A percentile compares a stretch with the other conserved stretches of the same genome.
Conservation (phyloP, 2,888 invertebrate genomes). For the Rutpela maculata region DNA sequence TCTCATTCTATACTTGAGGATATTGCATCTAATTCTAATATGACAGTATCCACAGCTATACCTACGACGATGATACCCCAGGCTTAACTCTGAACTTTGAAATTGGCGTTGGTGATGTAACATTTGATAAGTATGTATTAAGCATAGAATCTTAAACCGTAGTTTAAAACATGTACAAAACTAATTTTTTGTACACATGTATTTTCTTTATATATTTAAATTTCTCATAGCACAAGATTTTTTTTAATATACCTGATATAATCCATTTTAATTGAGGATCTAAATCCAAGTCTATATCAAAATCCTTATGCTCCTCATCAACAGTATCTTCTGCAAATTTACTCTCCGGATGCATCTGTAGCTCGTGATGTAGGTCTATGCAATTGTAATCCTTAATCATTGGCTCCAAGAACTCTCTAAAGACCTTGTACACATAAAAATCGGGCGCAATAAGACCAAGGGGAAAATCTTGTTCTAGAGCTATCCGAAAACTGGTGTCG, state of each 20-base stretch:
- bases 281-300: slow-evolving; percentile 77
- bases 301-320: slow-evolving; percentile 56
- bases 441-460: slow-evolving; percentile 90
- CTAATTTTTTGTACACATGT: background rate
- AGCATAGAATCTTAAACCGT: background rate
- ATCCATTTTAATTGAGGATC: slow-evolving; percentile 82
- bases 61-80: no score
- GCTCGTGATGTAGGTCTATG: slow-evolving; percentile 80
- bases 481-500: slow-evolving; percentile 76
- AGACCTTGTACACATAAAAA: slow-evolving; percentile 89
- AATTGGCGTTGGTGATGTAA: no score
- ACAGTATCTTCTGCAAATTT: slow-evolving; percentile 71
- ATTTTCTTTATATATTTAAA: background rate
- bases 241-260: slow-evolving; percentile 75
- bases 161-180: background rate
- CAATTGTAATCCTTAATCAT: slow-evolving; percentile 88
- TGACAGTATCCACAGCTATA: no score
- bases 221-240: slow-evolving; percentile 16
- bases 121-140: background rate
- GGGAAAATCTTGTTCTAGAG: slow-evolving; percentile 83
- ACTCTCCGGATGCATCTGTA: slow-evolving; percentile 80
- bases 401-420: slow-evolving; percentile 88
- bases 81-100: no score
- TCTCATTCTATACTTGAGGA: no score
- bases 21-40: no score